Evolutionary conservation across 37 sponge, comb jelly and placozoan genomes (phyloP).

Genomic region (Aphrocallistes beatrix): DNA sequence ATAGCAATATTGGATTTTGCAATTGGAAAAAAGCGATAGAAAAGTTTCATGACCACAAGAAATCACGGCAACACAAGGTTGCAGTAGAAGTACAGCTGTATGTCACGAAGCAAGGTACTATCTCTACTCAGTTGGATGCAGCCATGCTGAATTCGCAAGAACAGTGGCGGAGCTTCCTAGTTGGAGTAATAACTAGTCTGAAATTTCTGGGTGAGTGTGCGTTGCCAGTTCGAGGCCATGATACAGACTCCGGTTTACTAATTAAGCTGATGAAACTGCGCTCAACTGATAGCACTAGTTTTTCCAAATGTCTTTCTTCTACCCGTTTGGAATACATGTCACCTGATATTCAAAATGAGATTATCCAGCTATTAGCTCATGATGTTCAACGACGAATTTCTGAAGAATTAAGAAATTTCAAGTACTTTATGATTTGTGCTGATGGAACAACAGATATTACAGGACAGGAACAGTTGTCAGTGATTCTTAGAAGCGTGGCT

Average conservation of each 20-base stretch:
- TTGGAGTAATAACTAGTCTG: too few species aligned
- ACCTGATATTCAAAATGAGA: slow-evolving; percentile 13
- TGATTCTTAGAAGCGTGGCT: slow-evolving; percentile 14
- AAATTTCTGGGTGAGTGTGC: neutral
- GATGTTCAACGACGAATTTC: slow-evolving; percentile 8
- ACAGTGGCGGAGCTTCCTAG: slow-evolving; percentile 17
- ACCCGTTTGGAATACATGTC: slow-evolving; percentile 12
- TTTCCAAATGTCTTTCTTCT: slow-evolving; percentile 3
- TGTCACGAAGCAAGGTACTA: neutral
- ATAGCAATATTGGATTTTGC: neutral
- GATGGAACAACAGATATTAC: neutral
- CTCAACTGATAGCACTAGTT: neutral
- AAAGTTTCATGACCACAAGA: neutral
- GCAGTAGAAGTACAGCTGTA: neutral
- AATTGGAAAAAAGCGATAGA: too few species aligned
- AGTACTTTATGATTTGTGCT: slow-evolving; percentile 4
- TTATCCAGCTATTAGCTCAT: slow-evolving; percentile 15
- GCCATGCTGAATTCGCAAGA: slow-evolving; percentile 13
- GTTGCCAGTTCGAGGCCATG: neutral
- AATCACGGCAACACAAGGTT: slow-evolving; percentile 1
- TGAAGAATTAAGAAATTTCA: neutral
- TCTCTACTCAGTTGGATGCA: neutral
- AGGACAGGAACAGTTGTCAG: slow-evolving; percentile 14
- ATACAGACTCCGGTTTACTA: neutral
- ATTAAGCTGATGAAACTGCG: slow-evolving; percentile 4